Evolutionary conservation across 2,888 invertebrate species (phyloP).

Genomic region (Epistrophe eligans): DNA sequence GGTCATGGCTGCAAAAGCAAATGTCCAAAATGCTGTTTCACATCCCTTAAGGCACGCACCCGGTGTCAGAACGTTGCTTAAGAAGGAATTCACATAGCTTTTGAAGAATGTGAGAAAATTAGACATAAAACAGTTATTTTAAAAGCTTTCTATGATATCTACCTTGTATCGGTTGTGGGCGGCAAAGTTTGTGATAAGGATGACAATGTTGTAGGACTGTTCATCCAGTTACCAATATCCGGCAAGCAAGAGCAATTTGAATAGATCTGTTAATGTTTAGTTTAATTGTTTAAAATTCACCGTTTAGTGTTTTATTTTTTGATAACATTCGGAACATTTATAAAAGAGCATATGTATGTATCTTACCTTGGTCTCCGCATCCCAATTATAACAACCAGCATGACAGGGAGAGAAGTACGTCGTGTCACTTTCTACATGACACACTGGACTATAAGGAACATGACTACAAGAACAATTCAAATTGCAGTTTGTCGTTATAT

Average conservation of each 20-base stretch:
- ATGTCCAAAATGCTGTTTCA: conserved; percentile 84
- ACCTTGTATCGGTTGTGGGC: conserved; percentile 23
- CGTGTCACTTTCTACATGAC: conserved; percentile 85
- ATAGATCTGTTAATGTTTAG: conserved; percentile 78
- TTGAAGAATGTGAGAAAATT: conserved; percentile 4
- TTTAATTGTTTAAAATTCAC: no score
- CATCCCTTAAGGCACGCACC: conserved; percentile 85
- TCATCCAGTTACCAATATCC: conserved; percentile 4
- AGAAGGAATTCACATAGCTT: conserved; percentile 47
- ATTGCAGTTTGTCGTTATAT: conserved; percentile 86
- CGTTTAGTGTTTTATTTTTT: neutral
- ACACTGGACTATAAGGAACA: conserved; percentile 87
- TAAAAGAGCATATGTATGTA: no score
- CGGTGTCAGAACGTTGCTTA: conserved; percentile 79
- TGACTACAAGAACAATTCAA: conserved; percentile 86
- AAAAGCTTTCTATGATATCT: neutral
- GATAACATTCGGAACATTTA: no score
- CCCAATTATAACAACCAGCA: conserved; percentile 87
- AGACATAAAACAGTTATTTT: neutral
- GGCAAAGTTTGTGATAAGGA: conserved; percentile 16
- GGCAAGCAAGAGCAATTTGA: conserved; percentile 78
- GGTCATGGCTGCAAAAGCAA: conserved; percentile 84
- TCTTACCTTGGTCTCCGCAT: conserved; percentile 78
- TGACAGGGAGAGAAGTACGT: conserved; percentile 90
- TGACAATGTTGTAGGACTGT: conserved; percentile 12